A percentile compares a stretch with the other conserved stretches of the same genome.
These are phyloP conservation scores for Lichenostomus cassidix DNA, from an alignment of 2,113 vertebrate genomes.

Conservation along the genomic window DNA sequence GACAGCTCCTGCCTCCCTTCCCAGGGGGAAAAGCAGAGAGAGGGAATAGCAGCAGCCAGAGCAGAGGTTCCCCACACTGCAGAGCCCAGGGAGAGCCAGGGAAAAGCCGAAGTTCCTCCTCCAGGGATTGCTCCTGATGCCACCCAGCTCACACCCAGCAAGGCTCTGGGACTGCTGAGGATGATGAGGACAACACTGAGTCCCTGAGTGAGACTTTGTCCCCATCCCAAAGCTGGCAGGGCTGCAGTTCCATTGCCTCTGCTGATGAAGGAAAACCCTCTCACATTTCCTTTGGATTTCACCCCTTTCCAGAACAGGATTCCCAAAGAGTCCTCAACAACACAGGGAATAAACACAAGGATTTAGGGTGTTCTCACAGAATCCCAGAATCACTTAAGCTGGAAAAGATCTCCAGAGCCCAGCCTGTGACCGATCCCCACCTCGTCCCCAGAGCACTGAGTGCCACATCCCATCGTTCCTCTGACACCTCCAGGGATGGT, in stretches of 20 bases:
- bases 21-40: not conserved
- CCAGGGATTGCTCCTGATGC: not conserved
- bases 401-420: not conserved
- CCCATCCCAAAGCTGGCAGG: not conserved
- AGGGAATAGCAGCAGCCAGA: not conserved
- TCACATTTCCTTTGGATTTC: not conserved
- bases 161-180: not conserved
- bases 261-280: not conserved
- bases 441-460: not conserved
- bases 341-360: not conserved
- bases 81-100: not conserved
- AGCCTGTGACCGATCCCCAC: rapidly evolving
- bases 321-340: not conserved
- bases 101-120: not conserved
- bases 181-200: not conserved
- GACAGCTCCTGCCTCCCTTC: not conserved
- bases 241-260: not conserved
- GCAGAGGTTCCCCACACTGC: not conserved
- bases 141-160: not conserved
- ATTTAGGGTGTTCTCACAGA: not conserved
- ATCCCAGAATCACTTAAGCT: not conserved
- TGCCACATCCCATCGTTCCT: not conserved
- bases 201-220: rapidly evolving
- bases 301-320: rapidly evolving
- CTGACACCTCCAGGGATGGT: not conserved